Evolutionary conservation across 2,113 vertebrate species (phyloP).

Genomic region (Neogobius melanostomus): DNA sequence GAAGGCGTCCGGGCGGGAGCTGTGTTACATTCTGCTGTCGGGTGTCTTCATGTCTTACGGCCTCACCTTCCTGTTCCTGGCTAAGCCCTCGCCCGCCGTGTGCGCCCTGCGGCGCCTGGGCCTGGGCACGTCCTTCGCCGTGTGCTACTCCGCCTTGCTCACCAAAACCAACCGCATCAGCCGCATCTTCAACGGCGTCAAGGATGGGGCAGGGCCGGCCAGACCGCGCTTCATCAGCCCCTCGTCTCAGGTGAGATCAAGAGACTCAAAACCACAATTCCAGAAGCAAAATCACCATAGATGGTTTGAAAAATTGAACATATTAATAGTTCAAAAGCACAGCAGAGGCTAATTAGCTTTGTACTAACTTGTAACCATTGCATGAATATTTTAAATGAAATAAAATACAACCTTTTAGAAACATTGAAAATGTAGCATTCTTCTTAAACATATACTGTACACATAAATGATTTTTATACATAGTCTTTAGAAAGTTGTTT

Average conservation of each 20-base stretch:
- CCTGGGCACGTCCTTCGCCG: conserved; percentile 92
- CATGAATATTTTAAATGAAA: too few relatives aligned
- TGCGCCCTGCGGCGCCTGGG: conserved; percentile 91
- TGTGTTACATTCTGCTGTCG: conserved; percentile 94
- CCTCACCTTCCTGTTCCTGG: conserved; percentile 98
- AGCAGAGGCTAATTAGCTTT: too few relatives aligned
- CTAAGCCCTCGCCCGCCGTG: conserved; percentile 93
- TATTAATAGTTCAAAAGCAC: too few relatives aligned
- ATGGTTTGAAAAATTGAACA: too few relatives aligned
- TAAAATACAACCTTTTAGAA: too few relatives aligned
- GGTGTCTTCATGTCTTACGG: conserved; percentile 95
- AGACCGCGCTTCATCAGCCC: conserved; percentile 97
- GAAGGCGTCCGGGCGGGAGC: conserved; percentile 94
- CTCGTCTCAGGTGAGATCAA: conserved; percentile 86
- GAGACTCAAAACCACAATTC: too few relatives aligned
- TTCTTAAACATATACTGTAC: too few relatives aligned
- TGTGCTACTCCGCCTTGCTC: conserved; percentile 96
- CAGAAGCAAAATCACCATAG: too few relatives aligned
- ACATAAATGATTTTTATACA: too few relatives aligned
- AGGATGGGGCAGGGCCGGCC: conserved; percentile 85
- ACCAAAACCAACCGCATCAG: conserved; percentile 99
- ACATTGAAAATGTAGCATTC: too few relatives aligned
- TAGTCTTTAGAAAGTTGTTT: too few relatives aligned
- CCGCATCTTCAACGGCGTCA: conserved; percentile 93
- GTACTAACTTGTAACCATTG: too few relatives aligned